Evolutionary conservation across 64 coral and sea anemone genomes (phyloP).

Genomic region (Stichodactyla mertensii): DNA sequence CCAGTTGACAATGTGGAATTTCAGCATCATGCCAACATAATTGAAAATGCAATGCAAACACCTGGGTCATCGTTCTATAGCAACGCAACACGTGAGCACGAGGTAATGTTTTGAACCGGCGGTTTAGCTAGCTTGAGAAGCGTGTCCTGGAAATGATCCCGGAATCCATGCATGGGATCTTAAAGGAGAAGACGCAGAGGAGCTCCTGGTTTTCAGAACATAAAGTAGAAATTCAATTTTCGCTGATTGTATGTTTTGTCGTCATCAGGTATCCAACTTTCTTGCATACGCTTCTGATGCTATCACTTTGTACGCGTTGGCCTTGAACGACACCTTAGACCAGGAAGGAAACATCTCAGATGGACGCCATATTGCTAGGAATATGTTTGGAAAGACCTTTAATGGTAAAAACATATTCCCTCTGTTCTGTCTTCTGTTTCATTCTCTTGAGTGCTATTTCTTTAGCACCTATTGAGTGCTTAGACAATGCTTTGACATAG

Average conservation of each 20-base stretch:
- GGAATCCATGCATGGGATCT: too few relatives aligned
- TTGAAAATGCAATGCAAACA: background rate
- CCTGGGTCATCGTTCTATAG: background rate
- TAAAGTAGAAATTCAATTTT: background rate
- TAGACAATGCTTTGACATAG: too few relatives aligned
- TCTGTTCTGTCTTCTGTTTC: background rate
- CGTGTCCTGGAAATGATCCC: too few relatives aligned
- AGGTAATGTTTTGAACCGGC: background rate
- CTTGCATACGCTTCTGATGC: conserved; percentile 70
- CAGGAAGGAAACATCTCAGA: conserved; percentile 44
- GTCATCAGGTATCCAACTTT: background rate
- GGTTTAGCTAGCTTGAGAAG: too few relatives aligned
- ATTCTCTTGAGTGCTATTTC: background rate
- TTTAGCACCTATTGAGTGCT: too few relatives aligned
- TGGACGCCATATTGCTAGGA: conserved; percentile 50
- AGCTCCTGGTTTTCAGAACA: too few relatives aligned
- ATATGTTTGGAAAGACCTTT: conserved; percentile 40
- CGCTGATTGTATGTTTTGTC: background rate
- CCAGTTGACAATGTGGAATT: background rate
- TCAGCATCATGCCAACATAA: background rate
- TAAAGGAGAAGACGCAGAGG: too few relatives aligned
- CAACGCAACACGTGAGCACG: background rate
- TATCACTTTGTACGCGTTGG: conserved; percentile 80
- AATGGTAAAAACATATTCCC: background rate
- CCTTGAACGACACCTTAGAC: conserved; percentile 57